Evolutionary conservation across 1,140 invertebrate species (phyloP).

Genomic region (Drosophila albomicans): DNA sequence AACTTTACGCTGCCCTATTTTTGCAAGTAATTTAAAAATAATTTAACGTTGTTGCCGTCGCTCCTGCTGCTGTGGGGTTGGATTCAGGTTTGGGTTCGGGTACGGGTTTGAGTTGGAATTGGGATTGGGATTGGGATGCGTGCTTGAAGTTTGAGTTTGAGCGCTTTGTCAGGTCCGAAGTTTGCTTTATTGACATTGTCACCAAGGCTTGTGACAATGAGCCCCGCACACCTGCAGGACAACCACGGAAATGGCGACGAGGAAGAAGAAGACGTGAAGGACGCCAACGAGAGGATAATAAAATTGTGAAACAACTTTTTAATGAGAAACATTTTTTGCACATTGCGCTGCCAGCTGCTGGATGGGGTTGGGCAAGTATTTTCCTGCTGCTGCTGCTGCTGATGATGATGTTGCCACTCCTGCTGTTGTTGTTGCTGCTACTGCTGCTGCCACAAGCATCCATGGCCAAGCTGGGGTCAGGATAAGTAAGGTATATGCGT

Average conservation of each 20-base stretch:
- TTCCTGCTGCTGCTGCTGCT: constrained; percentile 32
- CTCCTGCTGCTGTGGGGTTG: constrained; percentile 11
- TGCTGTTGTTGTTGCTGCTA: constrained; percentile 1
- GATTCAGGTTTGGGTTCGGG: background rate
- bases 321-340: constrained; percentile 81
- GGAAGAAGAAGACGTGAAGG: background rate
- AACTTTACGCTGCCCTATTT: constrained; percentile 63
- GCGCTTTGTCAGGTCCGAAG: constrained; percentile 47
- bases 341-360: constrained; percentile 53
- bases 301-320: constrained; percentile 81
- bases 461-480: background rate
- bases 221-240: constrained; percentile 55
- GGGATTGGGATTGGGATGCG: background rate
- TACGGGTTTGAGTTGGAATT: background rate
- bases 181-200: constrained; percentile 81
- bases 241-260: background rate
- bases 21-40: constrained; percentile 79
- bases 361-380: background rate
- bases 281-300: constrained; percentile 65
- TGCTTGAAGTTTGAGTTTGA: constrained; percentile 8
- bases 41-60: constrained; percentile 64
- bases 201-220: constrained; percentile 67
- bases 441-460: constrained; percentile 16
- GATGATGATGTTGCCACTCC: background rate
- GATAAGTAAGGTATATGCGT: constrained; percentile 1